phyloP scores from a whole-genome alignment of 2,113 vertebrate genomes.

The Elgaria multicarinata region DNA sequence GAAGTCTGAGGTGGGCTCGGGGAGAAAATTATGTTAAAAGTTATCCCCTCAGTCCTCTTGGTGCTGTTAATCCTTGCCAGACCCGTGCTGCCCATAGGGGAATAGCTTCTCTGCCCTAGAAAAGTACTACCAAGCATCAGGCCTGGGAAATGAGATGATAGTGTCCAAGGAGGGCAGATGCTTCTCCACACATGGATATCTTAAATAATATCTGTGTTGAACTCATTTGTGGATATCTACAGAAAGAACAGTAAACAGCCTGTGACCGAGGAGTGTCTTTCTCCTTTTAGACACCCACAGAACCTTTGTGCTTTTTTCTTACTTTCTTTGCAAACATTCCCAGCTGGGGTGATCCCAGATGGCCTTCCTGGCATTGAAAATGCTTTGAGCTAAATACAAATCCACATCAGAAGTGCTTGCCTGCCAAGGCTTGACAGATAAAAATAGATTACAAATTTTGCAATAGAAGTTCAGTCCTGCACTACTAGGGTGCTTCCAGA shows the following conservation, averaged over 20 bases:
- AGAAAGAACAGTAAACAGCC: not conserved
- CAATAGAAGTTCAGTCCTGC: not conserved
- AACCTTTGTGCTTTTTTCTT: not conserved
- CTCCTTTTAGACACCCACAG: not conserved
- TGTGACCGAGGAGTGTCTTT: not conserved
- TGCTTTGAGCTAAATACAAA: not conserved
- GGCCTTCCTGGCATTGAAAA: conserved; percentile 12
- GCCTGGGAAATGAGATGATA: not conserved
- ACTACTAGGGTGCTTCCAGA: not conserved
- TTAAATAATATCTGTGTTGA: not conserved
- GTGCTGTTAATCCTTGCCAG: not conserved
- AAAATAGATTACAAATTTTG: not conserved
- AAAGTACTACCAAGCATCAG: not conserved
- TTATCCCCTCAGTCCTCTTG: not conserved
- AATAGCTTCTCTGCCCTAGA: not conserved
- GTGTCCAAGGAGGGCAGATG: not conserved
- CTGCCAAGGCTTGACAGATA: not conserved
- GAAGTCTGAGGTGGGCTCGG: too few relatives aligned
- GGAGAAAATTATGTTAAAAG: not conserved
- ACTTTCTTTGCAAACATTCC: not conserved
- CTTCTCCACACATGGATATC: not conserved
- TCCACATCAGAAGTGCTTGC: not conserved
- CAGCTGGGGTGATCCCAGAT: conserved; percentile 4
- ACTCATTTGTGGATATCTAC: not conserved
- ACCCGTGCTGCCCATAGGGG: not conserved